phyloP scores from a whole-genome alignment of 1,140 invertebrate species.

The Bombus fervidus region DNA sequence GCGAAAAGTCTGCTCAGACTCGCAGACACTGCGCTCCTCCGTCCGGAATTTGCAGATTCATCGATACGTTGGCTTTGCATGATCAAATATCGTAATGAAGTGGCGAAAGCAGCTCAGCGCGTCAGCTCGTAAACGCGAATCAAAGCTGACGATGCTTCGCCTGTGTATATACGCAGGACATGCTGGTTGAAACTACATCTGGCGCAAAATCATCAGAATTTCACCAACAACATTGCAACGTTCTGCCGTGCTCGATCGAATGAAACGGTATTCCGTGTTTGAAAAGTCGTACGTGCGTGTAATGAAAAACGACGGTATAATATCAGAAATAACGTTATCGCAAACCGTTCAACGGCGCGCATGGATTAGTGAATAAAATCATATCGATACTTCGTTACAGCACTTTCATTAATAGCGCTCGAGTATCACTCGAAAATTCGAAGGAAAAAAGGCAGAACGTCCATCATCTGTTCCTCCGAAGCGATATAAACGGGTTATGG shows the following conservation, averaged over 20 bases:
- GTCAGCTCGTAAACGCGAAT: constrained; percentile 35
- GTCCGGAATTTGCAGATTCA: constrained; percentile 39
- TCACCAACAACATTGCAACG: not conserved
- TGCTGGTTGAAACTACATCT: not conserved
- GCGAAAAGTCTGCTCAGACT: constrained; percentile 16
- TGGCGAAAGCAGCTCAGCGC: constrained; percentile 52
- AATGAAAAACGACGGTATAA: not conserved
- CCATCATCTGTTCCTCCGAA: not conserved
- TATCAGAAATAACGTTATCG: not conserved
- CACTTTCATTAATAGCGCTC: not conserved
- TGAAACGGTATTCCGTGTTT: not conserved
- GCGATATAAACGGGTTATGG: not conserved
- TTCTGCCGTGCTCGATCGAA: not conserved
- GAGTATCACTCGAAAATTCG: not conserved
- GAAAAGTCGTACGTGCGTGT: not conserved
- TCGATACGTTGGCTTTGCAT: constrained; percentile 46
- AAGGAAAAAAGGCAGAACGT: not conserved
- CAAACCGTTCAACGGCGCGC: not conserved
- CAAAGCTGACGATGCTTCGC: constrained; percentile 29
- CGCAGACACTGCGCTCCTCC: not conserved
- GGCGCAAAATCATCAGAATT: constrained; percentile 5
- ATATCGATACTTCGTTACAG: not conserved
- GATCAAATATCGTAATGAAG: constrained; percentile 72
- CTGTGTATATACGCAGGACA: not conserved
- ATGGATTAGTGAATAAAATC: not conserved